Evolutionary conservation across 23 tunicate genomes (phyloP), one percentile per base, ranked within the genome.

Genomic region (Trididemnum nubilum): DNA sequence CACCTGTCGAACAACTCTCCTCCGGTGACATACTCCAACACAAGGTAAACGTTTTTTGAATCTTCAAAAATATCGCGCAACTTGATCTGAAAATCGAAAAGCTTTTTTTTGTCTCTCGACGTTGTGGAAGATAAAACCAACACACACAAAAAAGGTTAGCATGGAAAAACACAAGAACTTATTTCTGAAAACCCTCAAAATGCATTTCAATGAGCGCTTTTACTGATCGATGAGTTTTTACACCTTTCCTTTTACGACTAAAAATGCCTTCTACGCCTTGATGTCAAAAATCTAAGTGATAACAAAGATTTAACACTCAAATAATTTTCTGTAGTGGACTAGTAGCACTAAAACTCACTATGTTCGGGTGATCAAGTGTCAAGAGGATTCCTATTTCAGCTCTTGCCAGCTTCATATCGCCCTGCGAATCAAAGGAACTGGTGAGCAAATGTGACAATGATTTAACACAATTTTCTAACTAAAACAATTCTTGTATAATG

Each of bases 1-100:
- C n/a, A 93, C 98, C 89, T 93, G 86, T 93, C 98, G 79, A 93
- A 93, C 1, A 93, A 69, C 64, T 93, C 94, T 52, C 98, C 98
- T 9, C 98, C 98, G 63, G 80, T 88, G 2, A 88, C 98, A 52
- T 51, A 70, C 57, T 93, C 98, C 33, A 93, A 81, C 36, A 93
- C 88, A 69, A 93, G 78, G 37, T 87, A 72, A 63, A 93, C 61
- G n/a, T 84, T 50, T 3, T 64, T 51, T 0, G 72, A 71, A 57
- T 91, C 79, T 64, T 93, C 98, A 83, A 60, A 93, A 30, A 93
- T 81, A 33, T 87, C 93, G 44, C 51, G 58, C 23, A 93, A 54
- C 40, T 88, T 84, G 58, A 93, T 88, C 98, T 93, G 65, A 70
- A 90, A 4, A 67, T 31, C 27, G 51, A 64, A n/a, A 65, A 44